These are phyloP conservation scores for Dendrolimus kikuchii DNA, from an alignment of 1,140 invertebrate species.

Conservation along the genomic window DNA sequence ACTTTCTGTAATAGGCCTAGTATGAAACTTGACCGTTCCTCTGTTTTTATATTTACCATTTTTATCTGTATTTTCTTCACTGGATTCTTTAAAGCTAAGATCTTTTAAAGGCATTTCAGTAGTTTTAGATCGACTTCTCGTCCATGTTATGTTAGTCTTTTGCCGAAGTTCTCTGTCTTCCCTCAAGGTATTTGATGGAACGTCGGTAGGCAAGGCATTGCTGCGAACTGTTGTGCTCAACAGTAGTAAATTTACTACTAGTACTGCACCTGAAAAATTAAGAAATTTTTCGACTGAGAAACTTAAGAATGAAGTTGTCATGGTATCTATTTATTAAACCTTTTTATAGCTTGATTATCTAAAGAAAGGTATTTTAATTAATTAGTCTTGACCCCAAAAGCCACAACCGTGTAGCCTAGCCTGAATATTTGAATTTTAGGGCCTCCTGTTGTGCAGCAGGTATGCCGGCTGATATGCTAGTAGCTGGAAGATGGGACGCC, in stretches of 20 bases:
- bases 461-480: too few species aligned
- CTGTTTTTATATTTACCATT: conserved; percentile 64
- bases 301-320: too few species aligned
- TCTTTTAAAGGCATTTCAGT: conserved; percentile 53
- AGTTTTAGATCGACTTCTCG: conserved; percentile 32
- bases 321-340: too few species aligned
- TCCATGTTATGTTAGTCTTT: conserved; percentile 31
- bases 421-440: too few species aligned
- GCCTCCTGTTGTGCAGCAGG: too few species aligned
- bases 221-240: conserved; percentile 41
- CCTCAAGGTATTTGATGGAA: conserved; percentile 26
- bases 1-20: conserved; percentile 46
- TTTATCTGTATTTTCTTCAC: conserved; percentile 56
- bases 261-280: conserved; percentile 51
- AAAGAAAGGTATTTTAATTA: too few species aligned
- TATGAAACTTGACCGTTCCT: conserved; percentile 49
- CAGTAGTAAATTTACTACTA: conserved; percentile 61
- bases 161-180: conserved; percentile 36
- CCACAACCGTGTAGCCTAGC: too few species aligned
- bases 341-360: too few species aligned
- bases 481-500: too few species aligned
- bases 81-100: conserved; percentile 48
- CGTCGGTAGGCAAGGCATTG: conserved; percentile 39
- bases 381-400: too few species aligned
- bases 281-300: background rate